Conservation (phyloP, 2,888 invertebrate genomes). For the Spisula solida region DNA sequence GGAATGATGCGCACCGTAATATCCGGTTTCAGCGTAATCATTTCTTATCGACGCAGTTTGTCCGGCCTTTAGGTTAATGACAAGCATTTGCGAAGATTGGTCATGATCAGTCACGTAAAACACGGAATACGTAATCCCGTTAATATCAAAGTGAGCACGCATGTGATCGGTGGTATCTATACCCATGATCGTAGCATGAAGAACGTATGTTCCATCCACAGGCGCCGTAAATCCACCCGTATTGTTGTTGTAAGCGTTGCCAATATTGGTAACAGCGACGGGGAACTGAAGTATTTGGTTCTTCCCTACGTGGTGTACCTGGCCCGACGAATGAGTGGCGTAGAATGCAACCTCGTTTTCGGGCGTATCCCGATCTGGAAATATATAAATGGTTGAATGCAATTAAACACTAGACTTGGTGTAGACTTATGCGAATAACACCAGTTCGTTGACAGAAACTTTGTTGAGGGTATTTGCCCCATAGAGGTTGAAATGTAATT, state of each 20-base stretch:
- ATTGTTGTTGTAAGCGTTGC: conserved; percentile 15
- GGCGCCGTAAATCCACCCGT: conserved; percentile 19
- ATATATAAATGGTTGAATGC: neutral
- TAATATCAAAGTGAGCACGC: conserved; percentile 22
- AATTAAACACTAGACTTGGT: too few species aligned
- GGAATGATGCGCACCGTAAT: conserved; percentile 20
- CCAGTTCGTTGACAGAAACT: too few species aligned
- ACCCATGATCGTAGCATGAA: conserved; percentile 36
- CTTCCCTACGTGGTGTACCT: conserved; percentile 29
- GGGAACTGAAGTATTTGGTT: conserved; percentile 28
- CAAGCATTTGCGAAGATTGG: conserved; percentile 40
- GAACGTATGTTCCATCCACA: conserved; percentile 35
- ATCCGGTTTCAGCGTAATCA: conserved; percentile 5
- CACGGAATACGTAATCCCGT: neutral
- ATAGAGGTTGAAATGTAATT: too few species aligned
- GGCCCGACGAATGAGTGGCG: conserved; percentile 27
- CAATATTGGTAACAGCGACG: conserved; percentile 12
- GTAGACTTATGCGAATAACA: too few species aligned
- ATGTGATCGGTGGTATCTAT: neutral
- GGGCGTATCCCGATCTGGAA: neutral
- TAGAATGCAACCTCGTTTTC: conserved; percentile 36
- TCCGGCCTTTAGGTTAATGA: conserved; percentile 19
- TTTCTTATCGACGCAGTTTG: conserved; percentile 21
- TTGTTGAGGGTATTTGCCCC: too few species aligned
- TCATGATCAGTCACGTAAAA: conserved; percentile 4